phyloP scores from a whole-genome alignment of 1,140 invertebrate genomes.

The Phortica variegata region DNA sequence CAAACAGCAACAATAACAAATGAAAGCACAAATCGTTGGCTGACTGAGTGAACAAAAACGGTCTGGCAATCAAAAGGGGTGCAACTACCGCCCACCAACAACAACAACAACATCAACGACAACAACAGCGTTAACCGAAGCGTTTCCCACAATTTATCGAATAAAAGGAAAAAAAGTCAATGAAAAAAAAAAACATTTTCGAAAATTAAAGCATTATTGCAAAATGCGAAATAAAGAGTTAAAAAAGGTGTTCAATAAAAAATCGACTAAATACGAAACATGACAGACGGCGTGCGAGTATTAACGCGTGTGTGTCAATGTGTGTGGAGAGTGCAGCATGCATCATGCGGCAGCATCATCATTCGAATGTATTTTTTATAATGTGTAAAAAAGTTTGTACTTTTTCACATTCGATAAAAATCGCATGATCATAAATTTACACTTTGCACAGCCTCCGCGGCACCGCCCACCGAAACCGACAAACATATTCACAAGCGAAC shows the following conservation, averaged over 20 bases:
- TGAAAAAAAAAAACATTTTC: background rate
- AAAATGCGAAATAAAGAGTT: background rate
- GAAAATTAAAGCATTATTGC: no score
- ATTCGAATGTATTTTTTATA: constrained; percentile 30
- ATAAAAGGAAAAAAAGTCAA: background rate
- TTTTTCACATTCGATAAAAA: constrained; percentile 56
- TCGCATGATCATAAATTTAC: constrained; percentile 57
- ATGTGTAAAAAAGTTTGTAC: constrained; percentile 53
- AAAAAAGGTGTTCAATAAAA: constrained; percentile 43
- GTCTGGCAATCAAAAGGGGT: background rate
- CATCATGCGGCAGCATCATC: no score
- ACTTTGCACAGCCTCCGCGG: constrained; percentile 56
- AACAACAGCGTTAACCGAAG: no score
- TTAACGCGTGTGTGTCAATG: constrained; percentile 21
- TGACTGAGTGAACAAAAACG: background rate
- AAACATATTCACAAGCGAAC: constrained; percentile 9
- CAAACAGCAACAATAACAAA: background rate
- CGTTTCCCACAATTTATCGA: background rate
- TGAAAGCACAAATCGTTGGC: no score
- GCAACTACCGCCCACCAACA: constrained; percentile 7
- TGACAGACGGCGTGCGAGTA: constrained; percentile 53
- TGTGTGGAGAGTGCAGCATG: no score
- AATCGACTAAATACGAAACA: constrained; percentile 55
- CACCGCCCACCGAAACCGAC: constrained; percentile 33
- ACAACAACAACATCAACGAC: constrained; percentile 16